Conservation (phyloP, 2,888 invertebrate species). For the Julus scanicus region DNA sequence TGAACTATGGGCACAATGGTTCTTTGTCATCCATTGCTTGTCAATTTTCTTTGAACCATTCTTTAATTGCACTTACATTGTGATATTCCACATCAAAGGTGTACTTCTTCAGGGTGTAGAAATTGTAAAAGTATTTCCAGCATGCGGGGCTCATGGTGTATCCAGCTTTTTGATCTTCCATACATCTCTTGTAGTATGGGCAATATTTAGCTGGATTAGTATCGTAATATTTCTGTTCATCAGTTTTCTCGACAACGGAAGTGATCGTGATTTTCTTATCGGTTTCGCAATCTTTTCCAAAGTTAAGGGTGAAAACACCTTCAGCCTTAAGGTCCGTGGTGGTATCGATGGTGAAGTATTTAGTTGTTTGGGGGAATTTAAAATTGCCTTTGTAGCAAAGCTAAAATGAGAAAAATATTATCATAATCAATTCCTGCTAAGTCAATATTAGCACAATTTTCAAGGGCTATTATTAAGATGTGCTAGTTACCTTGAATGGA, state of each 20-base stretch:
- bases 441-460: neutral
- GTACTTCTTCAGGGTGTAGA: constrained; percentile 56
- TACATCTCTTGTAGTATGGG: constrained; percentile 49
- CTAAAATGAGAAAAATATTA: constrained; percentile 47
- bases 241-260: constrained; percentile 54
- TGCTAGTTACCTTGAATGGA: constrained; percentile 54
- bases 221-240: constrained; percentile 54
- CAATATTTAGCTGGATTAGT: constrained; percentile 6
- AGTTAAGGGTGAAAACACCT: constrained; percentile 41
- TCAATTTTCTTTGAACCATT: neutral
- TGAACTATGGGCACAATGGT: neutral
- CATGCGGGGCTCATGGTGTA: constrained; percentile 52
- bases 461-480: neutral
- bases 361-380: constrained; percentile 8
- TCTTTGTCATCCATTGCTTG: too few species aligned
- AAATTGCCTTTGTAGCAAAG: constrained; percentile 51
- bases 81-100: constrained; percentile 57
- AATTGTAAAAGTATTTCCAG: constrained; percentile 50
- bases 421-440: constrained; percentile 19
- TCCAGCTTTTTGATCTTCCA: constrained; percentile 54
- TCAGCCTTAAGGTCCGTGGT: constrained; percentile 52
- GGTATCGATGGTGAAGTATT: constrained; percentile 47
- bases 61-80: constrained; percentile 54
- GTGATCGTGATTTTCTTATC: constrained; percentile 52
- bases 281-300: constrained; percentile 55